phyloP scores from a whole-genome alignment of 2,797 vertebrate genomes.

The Lepus oiostolus region DNA sequence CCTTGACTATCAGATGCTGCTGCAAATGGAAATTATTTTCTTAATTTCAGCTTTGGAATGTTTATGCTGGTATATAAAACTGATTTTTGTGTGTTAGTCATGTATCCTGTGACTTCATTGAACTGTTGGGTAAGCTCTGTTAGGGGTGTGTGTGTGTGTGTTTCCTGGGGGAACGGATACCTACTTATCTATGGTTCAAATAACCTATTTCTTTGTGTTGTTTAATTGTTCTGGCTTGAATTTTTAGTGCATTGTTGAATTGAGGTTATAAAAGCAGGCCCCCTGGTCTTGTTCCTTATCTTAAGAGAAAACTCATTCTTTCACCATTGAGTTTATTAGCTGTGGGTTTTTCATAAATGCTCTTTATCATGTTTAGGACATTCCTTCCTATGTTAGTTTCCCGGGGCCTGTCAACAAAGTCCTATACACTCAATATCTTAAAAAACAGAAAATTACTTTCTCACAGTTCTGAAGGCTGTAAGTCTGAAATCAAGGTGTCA shows the following conservation, averaged over 20 bases:
- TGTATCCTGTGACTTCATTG: not conserved
- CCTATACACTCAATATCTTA: slow-evolving; percentile 22
- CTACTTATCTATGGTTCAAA: no score
- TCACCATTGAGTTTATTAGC: not conserved
- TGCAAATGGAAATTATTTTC: not conserved
- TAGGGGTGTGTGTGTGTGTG: not conserved
- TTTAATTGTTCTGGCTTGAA: not conserved
- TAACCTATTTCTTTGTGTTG: slow-evolving; percentile 30
- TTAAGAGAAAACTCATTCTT: slow-evolving; percentile 27
- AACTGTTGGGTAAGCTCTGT: slow-evolving; percentile 4
- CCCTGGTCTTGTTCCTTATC: not conserved
- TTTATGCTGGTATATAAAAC: not conserved
- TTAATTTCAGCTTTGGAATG: not conserved
- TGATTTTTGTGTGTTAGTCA: not conserved
- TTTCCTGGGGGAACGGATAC: not conserved
- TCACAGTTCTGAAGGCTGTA: not conserved
- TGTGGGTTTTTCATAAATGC: not conserved
- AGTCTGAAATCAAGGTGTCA: slow-evolving; percentile 18
- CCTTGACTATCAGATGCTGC: not conserved
- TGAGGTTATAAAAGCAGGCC: not conserved
- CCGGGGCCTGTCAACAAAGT: slow-evolving; percentile 18
- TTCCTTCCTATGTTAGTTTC: slow-evolving; percentile 5
- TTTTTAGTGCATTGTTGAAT: not conserved
- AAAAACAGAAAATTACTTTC: slow-evolving; percentile 40
- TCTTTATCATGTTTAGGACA: not conserved